A percentile compares a stretch with the other conserved stretches of the same genome.
These are phyloP conservation scores for Xanthorhoe designata DNA, from an alignment of 2,888 invertebrate species.

Conservation along the genomic window DNA sequence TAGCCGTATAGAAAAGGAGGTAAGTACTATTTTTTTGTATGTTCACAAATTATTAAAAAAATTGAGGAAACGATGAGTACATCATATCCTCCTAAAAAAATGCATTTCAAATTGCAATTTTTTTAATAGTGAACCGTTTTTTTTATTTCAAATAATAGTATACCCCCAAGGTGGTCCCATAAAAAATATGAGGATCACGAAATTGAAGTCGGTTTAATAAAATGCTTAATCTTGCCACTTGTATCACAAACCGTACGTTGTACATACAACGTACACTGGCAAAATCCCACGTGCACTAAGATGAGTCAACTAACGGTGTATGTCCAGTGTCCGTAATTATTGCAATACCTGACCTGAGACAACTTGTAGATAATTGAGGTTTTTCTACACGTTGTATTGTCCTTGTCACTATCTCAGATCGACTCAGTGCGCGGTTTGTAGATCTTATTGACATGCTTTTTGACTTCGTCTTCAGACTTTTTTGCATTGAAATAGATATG, in stretches of 20 bases:
- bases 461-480: not conserved
- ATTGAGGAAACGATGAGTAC: too few relatives aligned
- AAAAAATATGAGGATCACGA: too few relatives aligned
- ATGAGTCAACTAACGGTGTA: constrained; percentile 30
- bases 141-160: too few relatives aligned
- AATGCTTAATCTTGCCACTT: too few relatives aligned
- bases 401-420: constrained; percentile 19
- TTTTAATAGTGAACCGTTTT: too few relatives aligned
- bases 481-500: not conserved
- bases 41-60: too few relatives aligned
- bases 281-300: constrained; percentile 13
- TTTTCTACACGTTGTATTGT: constrained; percentile 9
- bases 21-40: too few relatives aligned
- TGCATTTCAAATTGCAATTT: too few relatives aligned
- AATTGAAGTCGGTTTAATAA: too few relatives aligned
- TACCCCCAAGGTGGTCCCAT: too few relatives aligned
- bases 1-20: too few relatives aligned
- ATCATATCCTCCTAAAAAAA: too few relatives aligned
- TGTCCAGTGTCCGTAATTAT: constrained; percentile 23
- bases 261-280: not conserved
- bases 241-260: not conserved
- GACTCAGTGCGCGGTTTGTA: not conserved
- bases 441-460: not conserved
- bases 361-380: constrained; percentile 17
- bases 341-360: constrained; percentile 30